Evolutionary conservation across 2,113 vertebrate genomes (phyloP).

Genomic region (Melanocharis versteri): DNA sequence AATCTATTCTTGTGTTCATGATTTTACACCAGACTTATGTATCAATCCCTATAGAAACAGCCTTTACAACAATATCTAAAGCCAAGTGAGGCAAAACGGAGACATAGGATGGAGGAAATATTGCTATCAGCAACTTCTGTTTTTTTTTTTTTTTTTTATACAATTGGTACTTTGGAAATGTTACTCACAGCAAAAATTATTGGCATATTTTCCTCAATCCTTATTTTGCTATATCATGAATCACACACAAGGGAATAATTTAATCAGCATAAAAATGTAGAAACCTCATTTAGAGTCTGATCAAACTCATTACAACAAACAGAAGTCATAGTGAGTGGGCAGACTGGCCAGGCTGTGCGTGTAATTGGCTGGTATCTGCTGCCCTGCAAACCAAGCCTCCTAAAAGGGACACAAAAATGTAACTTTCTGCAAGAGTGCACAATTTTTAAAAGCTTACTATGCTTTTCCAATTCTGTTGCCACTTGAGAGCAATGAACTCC

Average conservation of each 20-base stretch:
- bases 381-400: not conserved
- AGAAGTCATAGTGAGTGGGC: not conserved
- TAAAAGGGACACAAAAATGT: not conserved
- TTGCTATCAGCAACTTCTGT: not conserved
- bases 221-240: not conserved
- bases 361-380: not conserved
- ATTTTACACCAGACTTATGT: not conserved
- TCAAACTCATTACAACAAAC: not conserved
- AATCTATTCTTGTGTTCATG: rapidly evolving
- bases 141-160: too few relatives aligned
- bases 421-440: not conserved
- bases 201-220: not conserved
- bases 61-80: not conserved
- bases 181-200: not conserved
- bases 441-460: not conserved
- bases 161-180: not conserved
- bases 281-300: not conserved
- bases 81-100: not conserved
- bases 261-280: not conserved
- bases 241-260: not conserved
- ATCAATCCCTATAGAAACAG: not conserved
- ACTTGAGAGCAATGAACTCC: not conserved
- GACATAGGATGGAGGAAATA: not conserved
- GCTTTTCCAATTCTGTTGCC: not conserved
- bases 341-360: not conserved